Base-by-base conservation (phyloP, 2,113 vertebrate genomes). In the Prinia subflava region DNA sequence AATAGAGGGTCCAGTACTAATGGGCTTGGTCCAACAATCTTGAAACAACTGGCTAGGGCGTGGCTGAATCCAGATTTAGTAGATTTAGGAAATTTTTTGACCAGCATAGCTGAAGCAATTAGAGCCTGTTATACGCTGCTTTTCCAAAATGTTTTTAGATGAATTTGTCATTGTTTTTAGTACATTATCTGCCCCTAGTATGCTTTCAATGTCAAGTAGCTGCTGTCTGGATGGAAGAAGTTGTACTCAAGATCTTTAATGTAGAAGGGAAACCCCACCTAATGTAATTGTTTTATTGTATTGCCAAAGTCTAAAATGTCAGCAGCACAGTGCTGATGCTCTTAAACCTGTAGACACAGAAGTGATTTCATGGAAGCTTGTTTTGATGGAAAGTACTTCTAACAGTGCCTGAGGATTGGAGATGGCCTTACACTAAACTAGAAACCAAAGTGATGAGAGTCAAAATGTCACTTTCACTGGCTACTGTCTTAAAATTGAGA, bases 171-270 rank as follows among this genome's bases (percentile, higher is more conserved):
- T 56, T 83, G 28, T 77, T 86, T 33, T 46, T 63, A 30, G 4
- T 27, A 53, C 27, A 55, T 80, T 86, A 75, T 24, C 50, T 81
- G 17, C 55, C 39, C 20, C 56, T 70, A 39, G 71, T 37, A 18
- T 23, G 28, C 35, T 86, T 64, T 70, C 60, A 94, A 87, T 64
- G 60, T 95, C 77, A 97, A 87, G 86, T 67, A 71, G 49, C 28
- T 87, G 76, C 47, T 70, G 47, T 89, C 69, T 84, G 92, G 77
- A 78, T 94, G 81, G 92, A 95, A 94, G 69, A 94, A 95, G 68
- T 64, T 81, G 67, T 87, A 74, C 85, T 90, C 74, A 49, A 83
- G 80, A 67, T 74, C 68, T 78, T 59, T 70, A 63, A 83, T 87
- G 47, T 17, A 59, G 83, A 95, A 94, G 83, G 86, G 80, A 95